A percentile compares a stretch with the other conserved stretches of the same genome.
phyloP scores from a whole-genome alignment of 2,113 vertebrate species.

The Pterophyllum scalare region DNA sequence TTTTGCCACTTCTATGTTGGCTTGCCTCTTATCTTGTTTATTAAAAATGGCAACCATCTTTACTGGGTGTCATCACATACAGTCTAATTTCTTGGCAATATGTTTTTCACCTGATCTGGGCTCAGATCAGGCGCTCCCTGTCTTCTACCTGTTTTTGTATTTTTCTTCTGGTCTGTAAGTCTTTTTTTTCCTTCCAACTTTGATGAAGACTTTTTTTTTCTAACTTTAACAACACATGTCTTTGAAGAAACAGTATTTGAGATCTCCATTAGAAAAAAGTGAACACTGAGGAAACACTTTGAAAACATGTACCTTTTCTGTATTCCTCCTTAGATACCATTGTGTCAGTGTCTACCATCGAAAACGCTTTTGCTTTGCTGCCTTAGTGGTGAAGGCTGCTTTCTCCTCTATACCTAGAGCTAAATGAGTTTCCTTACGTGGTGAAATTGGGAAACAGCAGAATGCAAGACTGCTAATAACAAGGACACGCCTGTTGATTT shows the following conservation, averaged over 20 bases:
- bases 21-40: no score
- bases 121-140: no score
- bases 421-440: background rate
- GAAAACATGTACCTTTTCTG: background rate
- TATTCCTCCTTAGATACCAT: background rate
- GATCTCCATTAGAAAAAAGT: background rate
- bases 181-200: no score
- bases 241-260: background rate
- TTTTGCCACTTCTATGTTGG: no score
- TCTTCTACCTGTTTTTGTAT: no score
- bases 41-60: no score
- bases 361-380: background rate
- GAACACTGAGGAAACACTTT: background rate
- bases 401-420: background rate
- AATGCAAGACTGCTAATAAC: background rate
- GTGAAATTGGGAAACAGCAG: background rate
- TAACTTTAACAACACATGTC: background rate
- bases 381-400: background rate
- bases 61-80: no score
- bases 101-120: no score
- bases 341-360: background rate
- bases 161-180: no score
- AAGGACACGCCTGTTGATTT: background rate
- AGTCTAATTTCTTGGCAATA: no score
- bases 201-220: background rate